Base-by-base conservation (phyloP, 1,140 invertebrate species). In the Penaeus vannamei region DNA sequence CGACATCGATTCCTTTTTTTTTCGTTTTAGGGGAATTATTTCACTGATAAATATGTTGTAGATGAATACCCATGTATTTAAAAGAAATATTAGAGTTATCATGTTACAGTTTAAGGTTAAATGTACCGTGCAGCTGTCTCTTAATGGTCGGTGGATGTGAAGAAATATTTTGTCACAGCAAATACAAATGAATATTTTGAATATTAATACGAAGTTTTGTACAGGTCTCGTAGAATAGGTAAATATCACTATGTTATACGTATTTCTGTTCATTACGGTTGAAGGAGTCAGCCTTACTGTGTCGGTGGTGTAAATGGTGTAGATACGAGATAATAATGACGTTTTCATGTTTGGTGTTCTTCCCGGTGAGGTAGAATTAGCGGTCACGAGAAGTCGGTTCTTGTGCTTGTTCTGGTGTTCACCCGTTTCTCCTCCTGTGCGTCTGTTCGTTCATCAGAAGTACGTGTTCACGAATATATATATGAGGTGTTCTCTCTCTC, bases 181-280 rank as follows among this genome's bases (percentile, higher is more conserved):
- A 89, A 89, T 89, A 89, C 87, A 89, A 89, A 89, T 84, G 53
- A 29, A 89, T 89, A 89, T 89, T 89, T 89, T 89, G 87, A 89
- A 89, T 89, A 89, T 79, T 79, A 66, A 89, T 32, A 36, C 66
- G 84, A 29, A 29, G 46, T 84, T 89, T 89, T 89, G 87, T 89
- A 89, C 87, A 89, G 87, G 84, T 64, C 59, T 76, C 53, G 12
- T 53, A 53, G 53, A 53, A 53, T 53, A 76, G 72, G 72, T 76
- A 17, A 76, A 76, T 29, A 53, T 61, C 26, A 62, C 62, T 84
- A 42, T 85, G 66, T 84, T 84, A 36, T 62, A 23, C 66, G 61
- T 66, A 66, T 42, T 69, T 29, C 53, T 53, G 53, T 53, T 53
- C 14, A 53, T 53, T 53, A 53, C 53, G 53, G 53, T 53, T 53